Evolutionary conservation across 2,888 invertebrate genomes (phyloP).

Genomic region (Cordylochernes scorpioides): DNA sequence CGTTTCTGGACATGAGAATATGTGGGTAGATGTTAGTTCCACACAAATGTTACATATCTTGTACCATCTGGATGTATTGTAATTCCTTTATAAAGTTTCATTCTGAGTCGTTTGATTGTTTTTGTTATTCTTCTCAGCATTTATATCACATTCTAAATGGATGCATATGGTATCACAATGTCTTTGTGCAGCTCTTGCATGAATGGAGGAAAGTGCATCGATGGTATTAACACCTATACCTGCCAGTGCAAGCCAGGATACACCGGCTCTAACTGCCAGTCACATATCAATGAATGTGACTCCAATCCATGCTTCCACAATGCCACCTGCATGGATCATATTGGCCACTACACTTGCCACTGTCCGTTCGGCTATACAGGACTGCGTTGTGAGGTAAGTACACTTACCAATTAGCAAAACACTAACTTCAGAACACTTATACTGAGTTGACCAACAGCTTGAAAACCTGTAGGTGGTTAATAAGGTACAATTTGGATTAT

Average conservation of each 20-base stretch:
- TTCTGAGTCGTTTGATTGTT: background rate
- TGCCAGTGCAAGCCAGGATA: slow-evolving; percentile 62
- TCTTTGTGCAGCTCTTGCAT: slow-evolving; percentile 42
- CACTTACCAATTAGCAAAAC: background rate
- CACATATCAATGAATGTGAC: slow-evolving; percentile 74
- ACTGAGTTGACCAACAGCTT: no score
- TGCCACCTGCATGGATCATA: slow-evolving; percentile 55
- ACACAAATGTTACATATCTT: no score
- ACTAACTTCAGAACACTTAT: no score
- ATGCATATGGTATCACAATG: background rate
- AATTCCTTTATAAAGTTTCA: background rate
- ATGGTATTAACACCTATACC: slow-evolving; percentile 73
- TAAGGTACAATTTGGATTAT: no score
- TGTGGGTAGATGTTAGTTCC: no score
- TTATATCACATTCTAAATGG: background rate
- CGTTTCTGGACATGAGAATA: no score
- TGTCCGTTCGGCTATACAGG: slow-evolving; percentile 72
- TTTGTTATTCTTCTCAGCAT: background rate
- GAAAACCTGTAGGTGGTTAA: no score
- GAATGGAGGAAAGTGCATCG: slow-evolving; percentile 71
- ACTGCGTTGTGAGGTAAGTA: slow-evolving; percentile 37
- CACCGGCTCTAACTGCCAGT: slow-evolving; percentile 80
- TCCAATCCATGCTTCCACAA: slow-evolving; percentile 74
- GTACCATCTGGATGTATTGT: no score
- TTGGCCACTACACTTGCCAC: slow-evolving; percentile 46